Percentiles rank a stretch among this genome's conserved stretches.
phyloP scores from a whole-genome alignment of 1,140 invertebrate genomes.

The Drosophila miranda region DNA sequence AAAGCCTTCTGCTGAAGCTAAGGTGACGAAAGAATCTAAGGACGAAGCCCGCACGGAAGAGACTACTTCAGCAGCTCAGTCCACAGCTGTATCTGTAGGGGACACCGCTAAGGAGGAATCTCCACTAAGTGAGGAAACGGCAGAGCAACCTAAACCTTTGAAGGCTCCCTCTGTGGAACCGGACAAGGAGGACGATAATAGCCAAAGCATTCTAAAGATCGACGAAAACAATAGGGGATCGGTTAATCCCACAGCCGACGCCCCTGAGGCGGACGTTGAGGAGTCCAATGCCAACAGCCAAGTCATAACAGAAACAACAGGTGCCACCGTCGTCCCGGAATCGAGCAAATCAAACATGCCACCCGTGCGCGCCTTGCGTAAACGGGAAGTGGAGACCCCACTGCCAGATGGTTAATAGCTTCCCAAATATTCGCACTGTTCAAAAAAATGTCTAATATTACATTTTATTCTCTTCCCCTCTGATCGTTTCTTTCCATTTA shows the following conservation, averaged over 20 bases:
- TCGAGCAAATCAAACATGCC: slow-evolving; percentile 17
- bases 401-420: slow-evolving; percentile 70
- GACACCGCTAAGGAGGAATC: neutral
- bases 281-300: no score
- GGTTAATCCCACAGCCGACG: no score
- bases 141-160: neutral
- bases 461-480: slow-evolving; percentile 5
- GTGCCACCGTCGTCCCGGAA: slow-evolving; percentile 46
- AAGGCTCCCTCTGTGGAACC: no score
- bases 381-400: slow-evolving; percentile 37
- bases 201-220: no score
- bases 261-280: no score
- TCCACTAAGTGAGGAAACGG: neutral
- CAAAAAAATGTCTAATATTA: slow-evolving; percentile 6
- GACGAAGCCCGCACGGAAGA: no score
- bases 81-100: neutral
- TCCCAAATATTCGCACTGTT: slow-evolving; percentile 8
- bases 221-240: no score
- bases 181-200: no score
- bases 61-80: neutral
- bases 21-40: neutral
- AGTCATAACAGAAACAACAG: slow-evolving; percentile 50
- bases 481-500: slow-evolving; percentile 11
- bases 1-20: neutral
- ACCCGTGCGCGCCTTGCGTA: slow-evolving; percentile 27